These are phyloP conservation scores for Epinotia bilunana DNA, from an alignment of 2,888 invertebrate species.

Conservation along the genomic window DNA sequence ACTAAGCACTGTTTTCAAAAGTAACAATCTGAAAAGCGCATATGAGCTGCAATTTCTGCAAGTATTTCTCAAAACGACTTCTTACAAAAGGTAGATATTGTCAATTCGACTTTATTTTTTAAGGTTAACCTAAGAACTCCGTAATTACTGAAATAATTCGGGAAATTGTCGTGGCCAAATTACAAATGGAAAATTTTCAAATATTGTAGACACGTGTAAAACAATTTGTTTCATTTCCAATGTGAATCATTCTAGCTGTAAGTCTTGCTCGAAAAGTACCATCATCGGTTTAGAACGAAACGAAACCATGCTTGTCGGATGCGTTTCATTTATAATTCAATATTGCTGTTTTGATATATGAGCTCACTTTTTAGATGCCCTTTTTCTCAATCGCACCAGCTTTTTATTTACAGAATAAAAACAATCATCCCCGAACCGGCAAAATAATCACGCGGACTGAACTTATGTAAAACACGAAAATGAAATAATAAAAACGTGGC, in stretches of 20 bases:
- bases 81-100: no score
- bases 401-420: not conserved
- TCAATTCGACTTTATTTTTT: no score
- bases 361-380: not conserved
- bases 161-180: no score
- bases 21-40: not conserved
- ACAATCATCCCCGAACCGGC: not conserved
- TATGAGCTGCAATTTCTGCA: no score
- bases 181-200: not conserved
- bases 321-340: no score
- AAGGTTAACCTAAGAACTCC: no score
- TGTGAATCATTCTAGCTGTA: no score
- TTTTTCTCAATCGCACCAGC: not conserved
- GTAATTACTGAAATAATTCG: no score
- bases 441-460: not conserved
- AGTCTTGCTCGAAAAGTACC: no score
- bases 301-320: no score
- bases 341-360: not conserved
- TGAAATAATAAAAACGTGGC: slow-evolving; percentile 25
- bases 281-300: no score
- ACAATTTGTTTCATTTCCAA: not conserved
- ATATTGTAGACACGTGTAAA: not conserved
- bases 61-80: no score
- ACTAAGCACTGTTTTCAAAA: not conserved
- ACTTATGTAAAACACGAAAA: slow-evolving; percentile 25